Evolutionary conservation across 2,888 invertebrate species (phyloP), one percentile per base, ranked within the genome.

Genomic region (Machimus rusticus): DNA sequence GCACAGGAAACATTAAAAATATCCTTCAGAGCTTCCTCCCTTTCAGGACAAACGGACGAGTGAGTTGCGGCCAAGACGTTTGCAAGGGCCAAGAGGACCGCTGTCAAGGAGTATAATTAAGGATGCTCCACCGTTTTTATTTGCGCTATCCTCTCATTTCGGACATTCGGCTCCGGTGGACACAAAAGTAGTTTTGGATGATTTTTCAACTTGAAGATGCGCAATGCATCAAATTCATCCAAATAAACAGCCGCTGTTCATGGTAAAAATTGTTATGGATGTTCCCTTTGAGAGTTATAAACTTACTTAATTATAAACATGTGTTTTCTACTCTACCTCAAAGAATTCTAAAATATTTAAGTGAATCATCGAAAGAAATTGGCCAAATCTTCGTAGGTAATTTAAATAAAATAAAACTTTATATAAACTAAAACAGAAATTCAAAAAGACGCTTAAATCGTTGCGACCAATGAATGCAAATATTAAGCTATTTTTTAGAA

Each of bases 1-100:
- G 39, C n/a, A 37, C 78, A 43, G 78, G 78, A 78, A 77, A 43
- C 78, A 46, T 78, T 78, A 43, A 78, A 78, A 78, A 37, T 78
- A 78, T 78, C 43, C 78, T 39, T n/a, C 9, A 43, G 19, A 78
- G 12, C 39, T 37, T 23, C 37, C 78, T 37, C n/a, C 78, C 5
- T 78, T 78, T 78, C 37, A 43, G 23, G 9, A 78, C 43, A 76
- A 76, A 76, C 37, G 9, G 43, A 39, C 78, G 43, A 43, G 43
- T 23, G 78, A 78, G 39, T 43, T 23, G 39, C 23, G 43, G 43
- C 66, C 66, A 66, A 39, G 43, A 43, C 43, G 39, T 43, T 78
- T 78, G 66, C 78, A 23, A 78, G 78, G 39, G 43, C 43, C n/a
- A 43, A 78, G 43, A 78, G 19, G 19, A 43, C 31, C 34, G 8